Percentiles rank a stretch among this genome's conserved stretches.
Conservation (phyloP, 2,888 invertebrate genomes). For the Ectemnius lituratus region DNA sequence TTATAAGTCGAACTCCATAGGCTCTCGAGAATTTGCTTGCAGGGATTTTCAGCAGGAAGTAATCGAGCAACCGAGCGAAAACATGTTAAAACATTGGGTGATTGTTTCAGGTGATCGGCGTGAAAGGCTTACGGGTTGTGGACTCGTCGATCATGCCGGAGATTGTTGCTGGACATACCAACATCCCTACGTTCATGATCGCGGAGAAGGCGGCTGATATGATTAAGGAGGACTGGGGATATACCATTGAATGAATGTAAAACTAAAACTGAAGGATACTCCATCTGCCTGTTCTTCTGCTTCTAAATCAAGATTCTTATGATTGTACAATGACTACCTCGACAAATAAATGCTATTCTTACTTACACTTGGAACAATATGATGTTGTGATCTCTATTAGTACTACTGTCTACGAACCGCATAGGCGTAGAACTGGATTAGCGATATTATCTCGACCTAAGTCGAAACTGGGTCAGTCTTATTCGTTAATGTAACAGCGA, state of each 20-base stretch:
- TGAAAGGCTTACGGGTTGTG: conserved; percentile 81
- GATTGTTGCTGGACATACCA: conserved; percentile 82
- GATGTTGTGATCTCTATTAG: too few relatives aligned
- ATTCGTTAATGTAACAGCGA: too few relatives aligned
- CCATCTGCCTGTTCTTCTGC: too few relatives aligned
- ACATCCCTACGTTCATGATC: conserved; percentile 84
- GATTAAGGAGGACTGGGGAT: conserved; percentile 80
- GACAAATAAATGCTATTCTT: too few relatives aligned
- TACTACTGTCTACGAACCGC: too few relatives aligned
- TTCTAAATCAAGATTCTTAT: too few relatives aligned
- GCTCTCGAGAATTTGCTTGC: not conserved
- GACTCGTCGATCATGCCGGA: conserved; percentile 84
- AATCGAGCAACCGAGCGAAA: not conserved
- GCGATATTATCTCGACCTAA: too few relatives aligned
- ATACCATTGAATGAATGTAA: not conserved
- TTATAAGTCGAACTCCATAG: not conserved
- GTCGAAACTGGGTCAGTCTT: too few relatives aligned
- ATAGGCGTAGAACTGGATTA: too few relatives aligned
- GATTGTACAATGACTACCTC: too few relatives aligned
- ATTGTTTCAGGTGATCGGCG: conserved; percentile 73
- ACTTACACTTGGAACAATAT: too few relatives aligned
- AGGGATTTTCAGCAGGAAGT: not conserved
- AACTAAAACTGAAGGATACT: not conserved
- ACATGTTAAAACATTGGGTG: too few relatives aligned
- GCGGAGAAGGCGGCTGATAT: conserved; percentile 84